A percentile compares a stretch with the other conserved stretches of the same genome.
Evolutionary conservation across 2,888 invertebrate species (phyloP).

Genomic region (Agonopterix alstromeriana): DNA sequence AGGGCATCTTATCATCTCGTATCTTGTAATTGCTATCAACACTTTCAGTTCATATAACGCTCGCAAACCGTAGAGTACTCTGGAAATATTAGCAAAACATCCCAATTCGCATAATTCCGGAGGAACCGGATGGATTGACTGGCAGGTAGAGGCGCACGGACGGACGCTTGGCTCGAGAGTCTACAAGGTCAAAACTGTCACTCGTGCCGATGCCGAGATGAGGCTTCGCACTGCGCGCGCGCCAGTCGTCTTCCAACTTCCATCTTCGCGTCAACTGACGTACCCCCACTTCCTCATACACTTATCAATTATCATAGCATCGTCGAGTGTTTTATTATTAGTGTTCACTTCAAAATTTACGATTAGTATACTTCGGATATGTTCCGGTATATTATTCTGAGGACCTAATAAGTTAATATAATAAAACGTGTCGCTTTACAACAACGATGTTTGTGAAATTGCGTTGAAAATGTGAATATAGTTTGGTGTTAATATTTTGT

Average conservation of each 20-base stretch:
- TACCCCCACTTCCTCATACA: constrained; percentile 6
- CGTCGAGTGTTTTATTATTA: constrained; percentile 1
- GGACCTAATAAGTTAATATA: constrained; percentile 1
- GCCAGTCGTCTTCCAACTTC: constrained; percentile 26
- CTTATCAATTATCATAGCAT: not conserved
- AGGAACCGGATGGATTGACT: not conserved
- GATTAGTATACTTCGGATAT: not conserved
- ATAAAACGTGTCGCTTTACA: no score
- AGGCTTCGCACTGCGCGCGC: constrained; percentile 37
- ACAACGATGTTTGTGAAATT: no score
- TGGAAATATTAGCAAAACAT: no score
- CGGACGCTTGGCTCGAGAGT: constrained; percentile 3
- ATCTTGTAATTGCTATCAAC: no score
- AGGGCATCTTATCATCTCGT: no score
- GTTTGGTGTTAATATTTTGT: not conserved
- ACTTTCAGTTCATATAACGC: no score
- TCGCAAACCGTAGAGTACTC: no score
- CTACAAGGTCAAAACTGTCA: constrained; percentile 60
- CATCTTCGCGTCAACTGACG: constrained; percentile 20
- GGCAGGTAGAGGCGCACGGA: constrained; percentile 11
- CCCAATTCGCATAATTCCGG: not conserved
- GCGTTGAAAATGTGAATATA: not conserved
- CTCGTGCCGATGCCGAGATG: constrained; percentile 26
- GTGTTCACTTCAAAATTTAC: not conserved
- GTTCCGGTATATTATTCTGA: constrained; percentile 3